A percentile compares a stretch with the other conserved stretches of the same genome.
Conservation (phyloP, 2,113 vertebrate genomes). For the Choloepus hoffmanni region DNA sequence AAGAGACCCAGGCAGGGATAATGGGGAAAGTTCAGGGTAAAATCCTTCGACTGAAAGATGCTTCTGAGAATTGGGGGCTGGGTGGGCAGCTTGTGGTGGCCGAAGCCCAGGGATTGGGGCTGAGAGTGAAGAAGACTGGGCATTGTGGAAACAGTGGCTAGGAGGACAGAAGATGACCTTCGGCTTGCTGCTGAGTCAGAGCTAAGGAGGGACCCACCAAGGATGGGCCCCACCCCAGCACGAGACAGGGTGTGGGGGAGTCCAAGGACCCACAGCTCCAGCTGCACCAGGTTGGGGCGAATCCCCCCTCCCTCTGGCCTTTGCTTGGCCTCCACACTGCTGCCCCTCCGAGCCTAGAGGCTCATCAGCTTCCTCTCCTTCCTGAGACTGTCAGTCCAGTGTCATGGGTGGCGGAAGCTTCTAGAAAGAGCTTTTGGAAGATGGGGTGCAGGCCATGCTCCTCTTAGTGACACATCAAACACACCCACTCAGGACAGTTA, state of each 20-base stretch:
- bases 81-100: background rate
- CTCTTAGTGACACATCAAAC: background rate
- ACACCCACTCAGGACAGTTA: accelerated
- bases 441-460: background rate
- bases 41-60: background rate
- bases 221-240: background rate
- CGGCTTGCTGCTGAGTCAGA: background rate
- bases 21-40: background rate
- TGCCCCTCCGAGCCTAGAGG: background rate
- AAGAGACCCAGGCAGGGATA: background rate
- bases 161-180: accelerated
- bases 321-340: background rate
- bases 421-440: background rate
- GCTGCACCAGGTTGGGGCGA: accelerated
- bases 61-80: background rate
- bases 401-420: background rate
- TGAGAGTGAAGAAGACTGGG: accelerated
- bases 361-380: background rate
- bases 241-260: accelerated
- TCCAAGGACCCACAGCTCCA: background rate
- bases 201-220: background rate
- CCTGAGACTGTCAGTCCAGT: background rate
- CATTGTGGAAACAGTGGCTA: background rate
- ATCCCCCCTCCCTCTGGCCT: background rate
- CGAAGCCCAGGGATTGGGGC: background rate